These are phyloP conservation scores for Patella depressa DNA, from an alignment of 2,888 invertebrate genomes.

Conservation along the genomic window DNA sequence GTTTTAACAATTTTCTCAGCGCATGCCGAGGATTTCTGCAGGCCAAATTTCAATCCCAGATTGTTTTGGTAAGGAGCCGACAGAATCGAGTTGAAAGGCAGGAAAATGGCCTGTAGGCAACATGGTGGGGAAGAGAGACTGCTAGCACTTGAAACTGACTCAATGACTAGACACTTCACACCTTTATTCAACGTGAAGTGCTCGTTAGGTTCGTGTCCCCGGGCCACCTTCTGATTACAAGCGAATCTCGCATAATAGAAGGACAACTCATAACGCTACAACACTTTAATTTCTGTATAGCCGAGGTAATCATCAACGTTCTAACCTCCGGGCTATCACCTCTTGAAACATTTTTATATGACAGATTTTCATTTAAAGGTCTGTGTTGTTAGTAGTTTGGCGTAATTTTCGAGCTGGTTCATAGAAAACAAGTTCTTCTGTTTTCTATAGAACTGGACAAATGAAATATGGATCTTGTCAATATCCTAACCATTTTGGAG, in stretches of 20 bases:
- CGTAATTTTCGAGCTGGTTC: too few species aligned
- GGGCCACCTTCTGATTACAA: neutral
- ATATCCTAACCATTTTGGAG: too few species aligned
- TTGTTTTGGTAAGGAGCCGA: conserved; percentile 5
- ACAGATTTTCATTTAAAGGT: too few species aligned
- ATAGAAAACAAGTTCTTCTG: too few species aligned
- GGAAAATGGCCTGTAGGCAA: neutral
- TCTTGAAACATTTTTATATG: too few species aligned
- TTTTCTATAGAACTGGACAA: too few species aligned
- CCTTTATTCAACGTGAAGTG: neutral
- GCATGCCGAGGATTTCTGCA: neutral
- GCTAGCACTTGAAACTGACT: neutral
- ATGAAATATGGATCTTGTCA: too few species aligned
- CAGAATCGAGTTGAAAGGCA: neutral
- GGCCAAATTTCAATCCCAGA: neutral
- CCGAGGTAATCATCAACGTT: too few species aligned
- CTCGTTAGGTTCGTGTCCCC: neutral
- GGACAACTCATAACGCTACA: neutral
- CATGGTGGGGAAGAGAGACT: neutral
- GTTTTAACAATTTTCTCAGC: neutral
- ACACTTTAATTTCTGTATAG: too few species aligned
- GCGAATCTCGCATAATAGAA: neutral
- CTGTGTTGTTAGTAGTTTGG: too few species aligned
- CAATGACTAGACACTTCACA: too few species aligned
- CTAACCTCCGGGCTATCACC: too few species aligned